Conservation (phyloP, 2,888 invertebrate genomes). For the Cryptocheilus praepositus region DNA sequence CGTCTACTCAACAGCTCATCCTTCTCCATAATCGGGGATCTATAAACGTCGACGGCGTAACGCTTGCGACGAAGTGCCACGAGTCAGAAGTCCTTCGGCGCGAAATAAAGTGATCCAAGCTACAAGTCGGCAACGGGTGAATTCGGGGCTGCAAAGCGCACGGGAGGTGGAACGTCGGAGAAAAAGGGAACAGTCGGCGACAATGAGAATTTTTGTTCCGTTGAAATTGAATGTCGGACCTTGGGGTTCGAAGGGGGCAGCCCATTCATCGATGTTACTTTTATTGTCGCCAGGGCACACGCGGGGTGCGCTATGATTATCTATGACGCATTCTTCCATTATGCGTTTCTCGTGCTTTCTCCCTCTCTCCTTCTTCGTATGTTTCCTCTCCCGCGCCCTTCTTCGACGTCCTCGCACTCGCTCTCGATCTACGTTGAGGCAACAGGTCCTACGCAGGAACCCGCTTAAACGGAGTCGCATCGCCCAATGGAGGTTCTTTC, state of each 20-base stretch:
- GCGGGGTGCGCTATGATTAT: slow-evolving; percentile 59
- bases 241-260: slow-evolving; percentile 16
- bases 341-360: slow-evolving; percentile 46
- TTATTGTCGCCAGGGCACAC: slow-evolving; percentile 44
- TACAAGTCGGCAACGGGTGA: too few relatives aligned
- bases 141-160: too few relatives aligned
- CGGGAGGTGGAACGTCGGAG: background rate
- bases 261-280: slow-evolving; percentile 47
- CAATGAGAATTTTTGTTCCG: slow-evolving; percentile 17
- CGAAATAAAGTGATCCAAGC: too few relatives aligned
- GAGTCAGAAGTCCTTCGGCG: too few relatives aligned
- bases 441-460: slow-evolving; percentile 69
- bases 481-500: slow-evolving; percentile 57
- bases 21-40: too few relatives aligned
- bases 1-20: too few relatives aligned
- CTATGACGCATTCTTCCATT: slow-evolving; percentile 70
- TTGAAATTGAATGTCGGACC: slow-evolving; percentile 30
- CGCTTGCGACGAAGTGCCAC: too few relatives aligned
- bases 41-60: too few relatives aligned
- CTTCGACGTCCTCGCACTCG: slow-evolving; percentile 1
- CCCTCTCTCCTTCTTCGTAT: slow-evolving; percentile 21
- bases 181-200: slow-evolving; percentile 2
- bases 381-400: background rate
- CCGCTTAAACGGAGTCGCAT: slow-evolving; percentile 60
- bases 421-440: slow-evolving; percentile 43